Evolutionary conservation across 2,797 vertebrate genomes (phyloP), one percentile per base, ranked within the genome.

Genomic region (Pangasius macronema): DNA sequence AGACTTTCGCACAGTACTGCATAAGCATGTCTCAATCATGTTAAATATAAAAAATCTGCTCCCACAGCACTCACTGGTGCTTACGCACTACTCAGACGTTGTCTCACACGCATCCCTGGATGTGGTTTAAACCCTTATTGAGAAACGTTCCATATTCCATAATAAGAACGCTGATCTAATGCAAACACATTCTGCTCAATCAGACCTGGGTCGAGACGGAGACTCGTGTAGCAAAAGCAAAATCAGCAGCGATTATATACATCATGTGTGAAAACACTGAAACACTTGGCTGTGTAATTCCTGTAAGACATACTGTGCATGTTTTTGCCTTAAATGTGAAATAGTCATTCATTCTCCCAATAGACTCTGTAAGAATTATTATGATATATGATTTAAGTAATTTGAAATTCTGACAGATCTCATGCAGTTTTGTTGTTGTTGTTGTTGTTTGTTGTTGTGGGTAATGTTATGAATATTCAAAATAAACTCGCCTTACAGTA

Each of bases 401-500:
- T 27, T 73, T 75, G 22, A 30, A 30, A 53, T 53, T 20, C 49
- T 1, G 22, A n/a, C 49, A n/a, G 49, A 36, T 33, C 7, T 20
- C n/a, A 1, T 77, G 49, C n/a, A 7, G 0, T 33, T 46, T 75
- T 76, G 46, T 80, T 33, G 36, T 10, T 39, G 8, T 79, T 30
- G 33, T 9, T 36, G 20, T 13, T 80, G 30, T 8, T 79, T 30
- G 33, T 9, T 36, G 20, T 13, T 80, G 30, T 8, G 36, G 10
- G 5, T 39, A 81, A 3, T 42, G 27, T 82, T 16, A 82, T 46
- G 14, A 46, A 65, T 63, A 82, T 61, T 39, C 57, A 75, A 8
- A 91, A 90, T 90, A 92, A 91, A 90, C 3, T 33, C 61, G 10
- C 9, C 49, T 81, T 30, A 77, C 20, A 9, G 8, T 53, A 5